phyloP scores from a whole-genome alignment of 1,140 invertebrate species.

The Elysia chlorotica region DNA sequence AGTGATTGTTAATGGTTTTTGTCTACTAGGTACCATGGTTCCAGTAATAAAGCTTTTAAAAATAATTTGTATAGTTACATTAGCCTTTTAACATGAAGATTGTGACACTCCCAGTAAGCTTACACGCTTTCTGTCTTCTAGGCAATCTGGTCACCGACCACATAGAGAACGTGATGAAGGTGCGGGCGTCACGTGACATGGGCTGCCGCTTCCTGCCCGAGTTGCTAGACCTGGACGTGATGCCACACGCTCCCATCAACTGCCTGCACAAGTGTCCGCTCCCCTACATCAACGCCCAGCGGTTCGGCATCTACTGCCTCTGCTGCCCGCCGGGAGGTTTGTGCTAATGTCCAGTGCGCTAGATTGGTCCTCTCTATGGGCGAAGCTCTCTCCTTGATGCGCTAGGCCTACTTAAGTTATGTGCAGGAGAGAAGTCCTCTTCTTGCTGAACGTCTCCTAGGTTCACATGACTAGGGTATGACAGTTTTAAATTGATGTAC shows the following conservation, averaged over 20 bases:
- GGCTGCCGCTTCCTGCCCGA: constrained; percentile 18
- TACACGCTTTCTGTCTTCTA: not conserved
- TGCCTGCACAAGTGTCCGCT: constrained; percentile 8
- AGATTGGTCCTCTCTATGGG: too few relatives aligned
- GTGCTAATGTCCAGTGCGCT: too few relatives aligned
- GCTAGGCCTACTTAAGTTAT: too few relatives aligned
- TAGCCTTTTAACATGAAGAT: not conserved
- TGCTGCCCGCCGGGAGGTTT: constrained; percentile 16
- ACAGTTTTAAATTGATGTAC: too few relatives aligned
- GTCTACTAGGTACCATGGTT: not conserved
- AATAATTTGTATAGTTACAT: not conserved
- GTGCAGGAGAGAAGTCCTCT: too few relatives aligned
- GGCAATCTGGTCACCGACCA: not conserved
- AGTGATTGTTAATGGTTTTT: not conserved
- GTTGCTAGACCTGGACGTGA: constrained; percentile 8
- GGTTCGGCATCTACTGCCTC: constrained; percentile 11
- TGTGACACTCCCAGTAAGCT: too few relatives aligned
- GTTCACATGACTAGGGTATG: too few relatives aligned
- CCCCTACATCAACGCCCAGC: constrained; percentile 10
- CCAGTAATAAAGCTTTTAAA: not conserved
- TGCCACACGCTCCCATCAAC: constrained; percentile 3
- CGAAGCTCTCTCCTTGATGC: too few relatives aligned
- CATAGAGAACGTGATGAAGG: constrained; percentile 9
- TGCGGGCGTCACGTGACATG: constrained; percentile 5
- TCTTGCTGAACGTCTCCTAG: too few relatives aligned